Percentiles rank a stretch among this genome's conserved stretches.
Conservation (phyloP, 2,797 vertebrate species). For the Anolis apletophallus region DNA sequence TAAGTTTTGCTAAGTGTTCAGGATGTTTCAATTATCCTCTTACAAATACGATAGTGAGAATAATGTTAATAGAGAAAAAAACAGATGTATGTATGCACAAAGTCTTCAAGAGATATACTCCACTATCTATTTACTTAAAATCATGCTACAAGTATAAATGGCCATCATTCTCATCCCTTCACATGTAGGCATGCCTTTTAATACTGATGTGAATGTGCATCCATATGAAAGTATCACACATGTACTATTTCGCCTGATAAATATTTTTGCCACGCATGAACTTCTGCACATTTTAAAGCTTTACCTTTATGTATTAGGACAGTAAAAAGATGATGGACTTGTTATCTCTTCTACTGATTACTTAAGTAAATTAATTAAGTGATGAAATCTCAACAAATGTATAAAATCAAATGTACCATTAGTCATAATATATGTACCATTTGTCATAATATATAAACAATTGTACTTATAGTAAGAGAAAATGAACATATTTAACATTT, state of each 20-base stretch:
- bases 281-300: background rate
- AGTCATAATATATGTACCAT: background rate
- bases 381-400: constrained; percentile 3
- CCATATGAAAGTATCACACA: background rate
- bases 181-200: background rate
- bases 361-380: background rate
- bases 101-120: background rate
- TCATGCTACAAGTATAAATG: background rate
- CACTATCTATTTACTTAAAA: background rate
- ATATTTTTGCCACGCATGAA: background rate
- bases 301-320: constrained; percentile 31
- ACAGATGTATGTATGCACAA: background rate
- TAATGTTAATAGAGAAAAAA: background rate
- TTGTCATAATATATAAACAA: background rate
- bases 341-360: background rate
- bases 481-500: background rate
- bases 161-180: background rate
- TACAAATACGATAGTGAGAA: too few species aligned
- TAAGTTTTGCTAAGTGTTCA: too few species aligned
- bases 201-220: background rate
- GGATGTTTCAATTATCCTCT: background rate
- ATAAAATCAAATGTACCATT: background rate
- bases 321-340: background rate
- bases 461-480: background rate
- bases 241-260: background rate